phyloP scores from a whole-genome alignment of 2,113 vertebrate species.

The Neopipo cinnamomea region DNA sequence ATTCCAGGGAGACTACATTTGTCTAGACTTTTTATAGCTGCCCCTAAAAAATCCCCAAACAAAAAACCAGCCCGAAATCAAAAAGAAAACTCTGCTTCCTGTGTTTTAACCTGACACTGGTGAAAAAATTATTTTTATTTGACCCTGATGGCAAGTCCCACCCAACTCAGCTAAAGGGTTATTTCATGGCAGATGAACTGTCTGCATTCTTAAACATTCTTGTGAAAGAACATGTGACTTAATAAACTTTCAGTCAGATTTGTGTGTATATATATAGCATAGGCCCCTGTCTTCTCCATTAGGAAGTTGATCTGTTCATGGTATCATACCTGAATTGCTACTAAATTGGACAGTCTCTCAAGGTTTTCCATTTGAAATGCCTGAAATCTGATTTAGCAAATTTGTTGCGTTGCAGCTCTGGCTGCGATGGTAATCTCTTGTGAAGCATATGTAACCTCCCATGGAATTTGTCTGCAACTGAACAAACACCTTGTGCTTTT shows the following conservation, averaged over 20 bases:
- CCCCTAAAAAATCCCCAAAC: neutral
- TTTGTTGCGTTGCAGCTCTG: neutral
- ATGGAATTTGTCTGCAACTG: neutral
- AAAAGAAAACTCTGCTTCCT: neutral
- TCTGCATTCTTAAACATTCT: neutral
- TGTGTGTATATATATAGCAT: neutral
- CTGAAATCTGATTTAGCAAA: conserved; percentile 4
- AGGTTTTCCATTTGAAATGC: conserved; percentile 6
- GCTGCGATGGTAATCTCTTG: neutral
- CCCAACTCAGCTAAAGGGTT: neutral
- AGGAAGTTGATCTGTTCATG: neutral
- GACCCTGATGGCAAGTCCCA: neutral
- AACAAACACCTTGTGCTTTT: neutral
- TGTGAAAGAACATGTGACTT: neutral
- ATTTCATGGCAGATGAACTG: neutral
- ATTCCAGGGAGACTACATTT: neutral
- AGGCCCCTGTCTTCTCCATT: neutral
- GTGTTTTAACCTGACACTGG: neutral
- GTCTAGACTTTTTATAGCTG: conserved; percentile 7
- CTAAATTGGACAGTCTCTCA: neutral
- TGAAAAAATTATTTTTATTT: neutral
- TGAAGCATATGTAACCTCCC: neutral
- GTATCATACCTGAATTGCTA: neutral
- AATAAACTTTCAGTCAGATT: neutral
- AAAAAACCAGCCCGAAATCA: neutral